Base-by-base conservation (phyloP, 2,797 vertebrate species). In the Chaenodraco wilsoni region DNA sequence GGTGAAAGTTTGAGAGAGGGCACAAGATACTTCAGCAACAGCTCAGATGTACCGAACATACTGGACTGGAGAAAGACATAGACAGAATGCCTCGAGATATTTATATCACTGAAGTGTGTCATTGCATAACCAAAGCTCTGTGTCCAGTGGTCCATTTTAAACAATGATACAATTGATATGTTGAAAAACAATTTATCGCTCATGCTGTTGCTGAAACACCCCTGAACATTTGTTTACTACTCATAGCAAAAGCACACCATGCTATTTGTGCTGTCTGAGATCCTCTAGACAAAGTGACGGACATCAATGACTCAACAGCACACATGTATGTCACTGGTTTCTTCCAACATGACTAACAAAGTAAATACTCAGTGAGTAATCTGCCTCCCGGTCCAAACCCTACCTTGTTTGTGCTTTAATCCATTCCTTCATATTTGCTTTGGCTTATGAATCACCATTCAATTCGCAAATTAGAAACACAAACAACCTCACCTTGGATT, bases 1-100 rank as follows among this genome's bases (percentile, higher is more conserved):
- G 85, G 87, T 76, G 66, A 92, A 88, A 90, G 87, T 93, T 44
- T 62, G 46, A 65, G 70, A 27, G 27, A 12, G 44, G 65, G 51
- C 2, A 4, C 9, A 5, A 19, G 16, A 72, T 37, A 57, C 41
- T 65, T 27, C 7, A 52, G 15, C 33, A 9, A 10, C 1, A 60
- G 49, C 46, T 46, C 58, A 45, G 46, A 66, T 59, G 52, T 31
- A 12, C 15, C 27, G 43, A 45, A 40, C 72, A 59, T 8, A n/a
- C 40, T 37, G 33, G 33, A 19, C 45, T 21, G 21, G 3, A 50
- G 43, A 44, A 11, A 43, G 15, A 56, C n/a, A 60, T 9, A 15
- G 15, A 23, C 21, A 60, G n/a, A 44, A 15, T 19, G 50, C 17
- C 48, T 37, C 15, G 33, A 54, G 19, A 40, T 19, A 21, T 19